Conservation (phyloP, 2,797 vertebrate genomes). For the Mormyrus proboscirostris region DNA sequence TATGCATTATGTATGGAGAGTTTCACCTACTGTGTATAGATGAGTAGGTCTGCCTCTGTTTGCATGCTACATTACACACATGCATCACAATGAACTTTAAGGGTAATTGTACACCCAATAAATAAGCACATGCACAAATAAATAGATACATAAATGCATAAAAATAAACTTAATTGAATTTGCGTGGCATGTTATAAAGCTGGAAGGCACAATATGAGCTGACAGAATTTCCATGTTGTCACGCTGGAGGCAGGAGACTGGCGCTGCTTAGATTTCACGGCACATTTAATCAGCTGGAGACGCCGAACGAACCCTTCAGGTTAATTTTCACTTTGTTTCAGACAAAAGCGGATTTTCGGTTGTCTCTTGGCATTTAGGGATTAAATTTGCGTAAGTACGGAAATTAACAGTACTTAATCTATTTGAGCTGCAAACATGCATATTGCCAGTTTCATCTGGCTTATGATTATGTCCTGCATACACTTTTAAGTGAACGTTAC, state of each 20-base stretch:
- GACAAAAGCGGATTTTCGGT: neutral
- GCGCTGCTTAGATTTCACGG: neutral
- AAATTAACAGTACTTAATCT: neutral
- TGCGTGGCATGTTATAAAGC: neutral
- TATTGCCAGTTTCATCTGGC: neutral
- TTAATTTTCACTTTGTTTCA: conserved; percentile 7
- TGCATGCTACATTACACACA: neutral
- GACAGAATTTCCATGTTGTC: neutral
- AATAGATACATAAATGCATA: neutral
- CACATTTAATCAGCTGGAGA: conserved; percentile 16
- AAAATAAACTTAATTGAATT: neutral
- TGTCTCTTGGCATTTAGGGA: neutral
- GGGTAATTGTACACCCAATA: neutral
- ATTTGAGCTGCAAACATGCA: neutral
- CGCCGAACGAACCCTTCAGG: neutral
- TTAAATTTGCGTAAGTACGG: neutral
- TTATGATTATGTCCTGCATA: neutral
- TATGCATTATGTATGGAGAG: neutral
- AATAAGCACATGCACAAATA: neutral
- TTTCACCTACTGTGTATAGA: neutral
- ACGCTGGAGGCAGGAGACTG: neutral
- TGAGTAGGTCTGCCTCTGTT: neutral
- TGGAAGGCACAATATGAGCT: neutral
- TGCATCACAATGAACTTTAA: neutral
- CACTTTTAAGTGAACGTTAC: neutral